Base-by-base conservation (phyloP, 2,113 vertebrate genomes). In the Hippocampus comes region DNA sequence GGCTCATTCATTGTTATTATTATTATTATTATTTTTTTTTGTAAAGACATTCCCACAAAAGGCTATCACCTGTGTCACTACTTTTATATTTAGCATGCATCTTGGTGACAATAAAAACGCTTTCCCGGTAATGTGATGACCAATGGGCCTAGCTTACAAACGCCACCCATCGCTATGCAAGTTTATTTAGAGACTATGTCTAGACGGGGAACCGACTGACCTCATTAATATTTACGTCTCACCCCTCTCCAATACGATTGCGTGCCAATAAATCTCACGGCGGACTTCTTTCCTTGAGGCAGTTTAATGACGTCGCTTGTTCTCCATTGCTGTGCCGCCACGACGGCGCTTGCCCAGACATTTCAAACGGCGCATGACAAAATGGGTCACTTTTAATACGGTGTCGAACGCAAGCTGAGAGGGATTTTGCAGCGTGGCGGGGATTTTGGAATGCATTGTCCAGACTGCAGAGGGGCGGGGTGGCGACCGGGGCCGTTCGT, bases 361-460 rank as follows among this genome's bases (percentile, higher is more conserved):
- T 17, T 27, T 68, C 53, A 68, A 73, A 63, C 21, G 23, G 68
- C 53, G 76, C 42, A 41, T 61, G 81, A 75, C 77, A 74, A 89
- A 91, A 86, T 89, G 84, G 87, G 89, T 88, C 87, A 87, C 75
- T 75, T 88, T 82, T 88, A 87, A 89, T 84, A 49, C 78, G 38
- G 71, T 59, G 78, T 84, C 79, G 72, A 81, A 77, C 78, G 70
- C 76, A 77, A 74, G 75, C 72, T 57, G 67, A 76, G 70, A 65
- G 73, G 88, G 87, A 86, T 88, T 89, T 82, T 80, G 79, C n/a
- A 1, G 80, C 70, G 43, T 25, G 20, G 75, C 68, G 57, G 74
- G 49, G 78, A 76, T 73, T 61, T 74, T 66, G 78, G 72, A 74
- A 84, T 78, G 78, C 75, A 76, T 69, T 76, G 78, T 73, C 72